Evolutionary conservation across 2,113 vertebrate species (phyloP), one percentile per base, ranked within the genome.

Genomic region (Lepus europaeus): DNA sequence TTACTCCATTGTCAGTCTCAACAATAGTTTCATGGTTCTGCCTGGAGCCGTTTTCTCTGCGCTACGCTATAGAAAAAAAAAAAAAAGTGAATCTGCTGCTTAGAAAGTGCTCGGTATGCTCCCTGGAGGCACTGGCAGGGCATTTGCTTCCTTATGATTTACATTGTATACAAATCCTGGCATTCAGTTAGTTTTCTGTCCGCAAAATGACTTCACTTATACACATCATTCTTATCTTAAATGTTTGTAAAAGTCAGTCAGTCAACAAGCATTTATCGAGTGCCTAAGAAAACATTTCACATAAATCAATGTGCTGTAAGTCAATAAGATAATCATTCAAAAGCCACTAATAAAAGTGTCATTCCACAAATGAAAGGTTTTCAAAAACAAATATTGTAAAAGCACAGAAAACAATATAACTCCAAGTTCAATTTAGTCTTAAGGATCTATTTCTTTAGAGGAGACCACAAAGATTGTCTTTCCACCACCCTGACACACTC

Each of bases 201-300:
- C 77, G 87, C 87, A 96, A 97, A 92, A 90, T 90, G 29, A 83
- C 49, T 94, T 61, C 20, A n/a, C 68, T 59, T 63, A 53, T 79
- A 93, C 80, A 80, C 59, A 97, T 97, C 90, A 93, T 94, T 96
- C 90, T 97, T 97, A 96, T 91, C 93, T 94, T 88, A 93, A 96
- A 92, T 95, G 53, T 92, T 95, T 96, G 61, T 59, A 61, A 92
- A 94, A 91, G 61, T 94, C 94, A 96, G 77, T 95, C 97, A 82
- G 74, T 96, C 85, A 96, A 94, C 82, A 86, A 86, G 66, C 93
- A 84, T 93, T 93, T 97, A 95, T 90, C 0, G 2, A 95, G 61
- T 66, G 51, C 27, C 82, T 87, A 72, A 91, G 90, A 95, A 89
- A 33, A 20, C 33, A 9, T 64, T 93, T 84, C 90, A 91, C 82